Percentiles rank a stretch among this genome's conserved stretches.
Evolutionary conservation across 1,140 invertebrate species (phyloP).

Genomic region (Heliconius congener): DNA sequence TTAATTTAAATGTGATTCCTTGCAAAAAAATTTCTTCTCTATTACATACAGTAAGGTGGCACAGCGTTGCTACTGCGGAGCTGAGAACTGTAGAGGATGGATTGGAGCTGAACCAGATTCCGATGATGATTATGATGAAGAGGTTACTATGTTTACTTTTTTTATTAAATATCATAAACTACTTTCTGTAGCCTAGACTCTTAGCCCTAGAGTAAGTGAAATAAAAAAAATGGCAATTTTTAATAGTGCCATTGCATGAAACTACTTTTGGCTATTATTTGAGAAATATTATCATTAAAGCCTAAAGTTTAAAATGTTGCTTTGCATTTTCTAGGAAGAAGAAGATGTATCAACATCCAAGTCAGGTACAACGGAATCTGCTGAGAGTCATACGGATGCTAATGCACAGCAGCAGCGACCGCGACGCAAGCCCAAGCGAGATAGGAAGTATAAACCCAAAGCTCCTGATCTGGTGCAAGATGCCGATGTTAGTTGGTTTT

Average conservation of each 20-base stretch:
- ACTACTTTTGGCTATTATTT: too few species aligned
- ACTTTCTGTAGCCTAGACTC: too few species aligned
- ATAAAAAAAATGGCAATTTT: too few species aligned
- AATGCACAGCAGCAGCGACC: conserved; percentile 44
- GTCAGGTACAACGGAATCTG: conserved; percentile 49
- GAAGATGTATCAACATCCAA: conserved; percentile 71
- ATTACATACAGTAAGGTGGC: conserved; percentile 83
- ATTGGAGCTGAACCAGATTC: conserved; percentile 93
- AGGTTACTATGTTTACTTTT: conserved; percentile 43
- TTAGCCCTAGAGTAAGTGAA: too few species aligned
- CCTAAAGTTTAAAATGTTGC: too few species aligned
- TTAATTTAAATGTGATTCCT: too few species aligned
- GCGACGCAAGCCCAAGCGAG: conserved; percentile 46
- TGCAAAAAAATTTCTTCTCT: too few species aligned
- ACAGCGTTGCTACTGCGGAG: conserved; percentile 96
- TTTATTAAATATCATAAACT: too few species aligned
- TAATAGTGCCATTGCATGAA: too few species aligned
- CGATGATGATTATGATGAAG: conserved; percentile 83
- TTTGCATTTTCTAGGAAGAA: conserved; percentile 53
- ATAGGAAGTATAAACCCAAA: conserved; percentile 65
- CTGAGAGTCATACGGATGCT: conserved; percentile 43
- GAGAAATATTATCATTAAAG: too few species aligned
- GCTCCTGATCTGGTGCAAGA: conserved; percentile 83
- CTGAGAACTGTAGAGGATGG: conserved; percentile 94
- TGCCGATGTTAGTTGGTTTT: conserved; percentile 83